phyloP scores from a whole-genome alignment of 1,140 invertebrate species.

The Scaptomyza pallida region DNA sequence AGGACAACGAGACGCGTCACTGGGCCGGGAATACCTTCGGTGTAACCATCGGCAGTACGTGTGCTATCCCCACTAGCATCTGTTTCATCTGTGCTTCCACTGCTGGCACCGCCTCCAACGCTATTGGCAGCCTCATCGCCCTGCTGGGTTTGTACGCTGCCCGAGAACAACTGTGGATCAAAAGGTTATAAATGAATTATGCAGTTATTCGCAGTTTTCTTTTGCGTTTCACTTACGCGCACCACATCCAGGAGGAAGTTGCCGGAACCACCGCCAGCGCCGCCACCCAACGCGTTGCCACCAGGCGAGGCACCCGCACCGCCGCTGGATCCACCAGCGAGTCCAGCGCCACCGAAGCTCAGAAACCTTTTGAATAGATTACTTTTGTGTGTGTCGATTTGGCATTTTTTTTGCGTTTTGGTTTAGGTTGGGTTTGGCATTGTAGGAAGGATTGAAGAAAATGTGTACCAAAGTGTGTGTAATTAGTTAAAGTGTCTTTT shows the following conservation, averaged over 20 bases:
- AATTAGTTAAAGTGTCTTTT: constrained; percentile 23
- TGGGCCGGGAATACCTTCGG: constrained; percentile 92
- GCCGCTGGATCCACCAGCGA: constrained; percentile 82
- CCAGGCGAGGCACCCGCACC: constrained; percentile 57
- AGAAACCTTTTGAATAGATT: constrained; percentile 87
- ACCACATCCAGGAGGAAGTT: constrained; percentile 95
- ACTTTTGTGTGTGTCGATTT: constrained; percentile 57
- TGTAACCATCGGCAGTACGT: constrained; percentile 87
- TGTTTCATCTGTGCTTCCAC: constrained; percentile 83
- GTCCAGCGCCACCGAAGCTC: constrained; percentile 87
- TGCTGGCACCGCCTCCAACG: constrained; percentile 84
- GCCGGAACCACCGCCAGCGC: constrained; percentile 90
- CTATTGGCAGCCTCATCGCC: constrained; percentile 86
- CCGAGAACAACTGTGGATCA: constrained; percentile 87
- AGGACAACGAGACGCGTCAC: constrained; percentile 93
- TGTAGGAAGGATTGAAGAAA: neutral
- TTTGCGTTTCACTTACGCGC: constrained; percentile 87
- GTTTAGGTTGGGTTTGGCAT: neutral
- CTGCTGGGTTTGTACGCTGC: constrained; percentile 87
- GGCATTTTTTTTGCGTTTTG: constrained; percentile 7
- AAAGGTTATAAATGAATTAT: neutral
- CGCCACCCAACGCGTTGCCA: constrained; percentile 85
- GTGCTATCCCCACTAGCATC: constrained; percentile 74
- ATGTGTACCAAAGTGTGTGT: constrained; percentile 20
- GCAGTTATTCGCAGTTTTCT: too few species aligned